These are phyloP conservation scores for Psettodes erumei DNA, from an alignment of 2,113 vertebrate species.

Conservation along the genomic window DNA sequence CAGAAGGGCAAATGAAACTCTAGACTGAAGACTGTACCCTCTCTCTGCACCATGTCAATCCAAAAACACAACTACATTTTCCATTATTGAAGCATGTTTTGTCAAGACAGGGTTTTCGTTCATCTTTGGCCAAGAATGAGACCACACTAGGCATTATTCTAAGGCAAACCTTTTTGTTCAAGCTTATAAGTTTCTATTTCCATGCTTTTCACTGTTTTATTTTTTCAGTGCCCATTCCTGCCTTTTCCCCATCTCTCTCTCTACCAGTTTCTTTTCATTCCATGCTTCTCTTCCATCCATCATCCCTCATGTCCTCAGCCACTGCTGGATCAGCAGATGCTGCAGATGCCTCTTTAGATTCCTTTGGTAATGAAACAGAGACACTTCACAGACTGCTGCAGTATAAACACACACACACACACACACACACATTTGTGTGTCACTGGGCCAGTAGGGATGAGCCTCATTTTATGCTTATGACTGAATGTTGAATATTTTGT, in stretches of 20 bases:
- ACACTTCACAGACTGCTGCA: constrained; percentile 9
- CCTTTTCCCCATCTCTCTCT: not conserved
- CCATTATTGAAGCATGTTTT: constrained; percentile 9
- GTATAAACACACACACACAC: not conserved
- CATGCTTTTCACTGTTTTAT: not conserved
- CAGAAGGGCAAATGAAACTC: constrained; percentile 26
- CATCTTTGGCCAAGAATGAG: constrained; percentile 1
- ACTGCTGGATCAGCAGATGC: constrained; percentile 39
- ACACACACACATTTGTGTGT: too few relatives aligned
- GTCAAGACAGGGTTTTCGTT: constrained; percentile 2
- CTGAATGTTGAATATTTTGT: not conserved
- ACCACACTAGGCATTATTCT: constrained; percentile 14
- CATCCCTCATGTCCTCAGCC: constrained; percentile 17
- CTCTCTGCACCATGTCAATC: not conserved
- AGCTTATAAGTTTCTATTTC: not conserved
- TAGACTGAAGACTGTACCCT: constrained; percentile 1
- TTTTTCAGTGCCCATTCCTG: too few relatives aligned
- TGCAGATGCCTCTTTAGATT: constrained; percentile 13
- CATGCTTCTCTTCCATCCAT: constrained; percentile 14
- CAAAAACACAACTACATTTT: constrained; percentile 14
- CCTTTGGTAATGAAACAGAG: constrained; percentile 16
- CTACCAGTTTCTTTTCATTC: not conserved
- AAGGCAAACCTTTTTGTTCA: not conserved
- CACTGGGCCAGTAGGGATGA: too few relatives aligned
- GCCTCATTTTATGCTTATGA: not conserved